Evolutionary conservation across 1,140 invertebrate species (phyloP), one percentile per base, ranked within the genome.

Genomic region (Ostrea edulis): DNA sequence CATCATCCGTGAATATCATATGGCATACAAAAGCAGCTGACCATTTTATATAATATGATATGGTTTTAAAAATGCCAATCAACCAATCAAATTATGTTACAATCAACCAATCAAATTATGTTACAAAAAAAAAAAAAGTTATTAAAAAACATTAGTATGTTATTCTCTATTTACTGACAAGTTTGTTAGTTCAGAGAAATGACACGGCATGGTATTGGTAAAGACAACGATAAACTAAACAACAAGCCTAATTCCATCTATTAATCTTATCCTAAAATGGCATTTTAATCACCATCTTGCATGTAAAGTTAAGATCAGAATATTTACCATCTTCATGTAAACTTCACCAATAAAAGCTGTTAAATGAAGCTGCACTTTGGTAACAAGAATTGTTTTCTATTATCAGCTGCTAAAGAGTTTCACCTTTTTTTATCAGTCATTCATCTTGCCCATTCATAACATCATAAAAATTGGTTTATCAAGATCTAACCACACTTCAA

Each of bases 391-490:
- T 77, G 68, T 77, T 77, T 62, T 77, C 68, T 77, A 77, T 35
- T 29, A 77, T 77, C 68, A 77, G 68, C 29, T 29, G 68, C 25
- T 77, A 77, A 77, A 77, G 68, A 77, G 68, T 77, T 77, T 77
- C 68, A 77, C 68, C 68, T 77, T 77, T 77, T 62, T 77, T 77
- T 77, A 77, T 77, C 68, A 77, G 68, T 25, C 68, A 77, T 77
- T 77, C 68, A 77, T 77, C 68, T 77, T 25, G 9, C 68, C 29
- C 25, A 77, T 77, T 77, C 68, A 77, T 35, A 77, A 77, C 68
- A 11, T 29, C 29, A 22, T 29, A 29, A 77, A 35, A 77, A 77
- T 29, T 77, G 25, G 68, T 77, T 77, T 77, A 77, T 77, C 68
- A 77, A 77, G 68, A 77, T 77, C 68, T 35, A 77, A 77, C 68